phyloP scores from a whole-genome alignment of 2,888 invertebrate genomes.

The Galerucella nymphaeae region DNA sequence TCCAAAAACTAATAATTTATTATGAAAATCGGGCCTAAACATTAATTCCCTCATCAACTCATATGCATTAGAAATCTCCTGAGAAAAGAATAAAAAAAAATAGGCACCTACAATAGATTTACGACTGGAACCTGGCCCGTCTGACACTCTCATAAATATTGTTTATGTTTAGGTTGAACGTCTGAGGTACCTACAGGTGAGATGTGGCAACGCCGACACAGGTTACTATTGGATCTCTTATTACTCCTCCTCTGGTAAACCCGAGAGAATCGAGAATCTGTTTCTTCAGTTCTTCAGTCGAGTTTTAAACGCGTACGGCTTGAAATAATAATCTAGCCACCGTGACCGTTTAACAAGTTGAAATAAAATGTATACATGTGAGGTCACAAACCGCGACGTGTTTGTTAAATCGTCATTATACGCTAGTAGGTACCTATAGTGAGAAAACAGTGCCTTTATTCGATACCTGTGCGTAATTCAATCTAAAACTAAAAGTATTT shows the following conservation, averaged over 20 bases:
- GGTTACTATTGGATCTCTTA: constrained; percentile 53
- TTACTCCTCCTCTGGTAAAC: constrained; percentile 61
- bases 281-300: constrained; percentile 55
- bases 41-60: constrained; percentile 51
- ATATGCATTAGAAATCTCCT: constrained; percentile 57
- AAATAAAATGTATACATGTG: constrained; percentile 43
- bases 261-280: constrained; percentile 37
- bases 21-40: constrained; percentile 43
- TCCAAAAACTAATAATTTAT: constrained; percentile 47
- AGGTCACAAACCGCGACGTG: constrained; percentile 44
- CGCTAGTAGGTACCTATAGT: constrained; percentile 15
- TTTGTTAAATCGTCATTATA: constrained; percentile 32
- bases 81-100: constrained; percentile 55
- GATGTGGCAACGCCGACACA: constrained; percentile 62
- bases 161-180: constrained; percentile 63
- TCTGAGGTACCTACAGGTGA: constrained; percentile 56
- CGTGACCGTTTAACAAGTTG: constrained; percentile 30
- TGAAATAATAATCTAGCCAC: constrained; percentile 29
- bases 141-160: constrained; percentile 66
- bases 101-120: constrained; percentile 62
- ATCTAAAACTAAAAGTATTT: background rate
- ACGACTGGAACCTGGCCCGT: constrained; percentile 64
- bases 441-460: constrained; percentile 13
- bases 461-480: constrained; percentile 3
- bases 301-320: constrained; percentile 59